These are phyloP conservation scores for Stigmatopora nigra DNA, from an alignment of 2,113 vertebrate genomes.

Conservation along the genomic window DNA sequence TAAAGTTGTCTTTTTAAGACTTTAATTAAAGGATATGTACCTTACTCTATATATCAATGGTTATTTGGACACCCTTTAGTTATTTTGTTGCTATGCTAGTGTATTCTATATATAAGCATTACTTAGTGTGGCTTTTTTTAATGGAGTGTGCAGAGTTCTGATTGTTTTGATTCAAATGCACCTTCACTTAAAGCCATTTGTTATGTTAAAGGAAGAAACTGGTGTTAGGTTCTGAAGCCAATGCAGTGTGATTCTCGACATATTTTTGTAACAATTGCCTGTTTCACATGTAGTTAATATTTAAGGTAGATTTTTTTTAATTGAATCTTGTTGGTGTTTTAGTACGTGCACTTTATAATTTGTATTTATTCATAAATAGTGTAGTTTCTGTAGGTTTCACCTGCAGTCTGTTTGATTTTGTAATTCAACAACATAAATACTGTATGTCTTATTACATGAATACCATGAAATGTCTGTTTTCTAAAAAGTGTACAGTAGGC, in stretches of 20 bases:
- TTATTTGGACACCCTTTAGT: background rate
- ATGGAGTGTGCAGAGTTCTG: constrained; percentile 1
- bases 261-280: background rate
- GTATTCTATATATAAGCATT: background rate
- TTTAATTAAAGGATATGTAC: too few relatives aligned
- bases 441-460: constrained; percentile 54
- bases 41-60: background rate
- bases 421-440: constrained; percentile 18
- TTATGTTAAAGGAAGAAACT: background rate
- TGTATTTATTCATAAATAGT: constrained; percentile 14
- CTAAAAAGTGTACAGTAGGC: constrained; percentile 18
- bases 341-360: constrained; percentile 64
- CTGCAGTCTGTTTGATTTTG: constrained; percentile 20
- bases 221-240: background rate
- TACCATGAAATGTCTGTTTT: constrained; percentile 13
- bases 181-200: background rate
- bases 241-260: background rate
- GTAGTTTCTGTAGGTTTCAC: constrained; percentile 24
- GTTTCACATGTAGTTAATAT: constrained; percentile 11
- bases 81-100: background rate
- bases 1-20: too few relatives aligned
- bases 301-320: background rate
- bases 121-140: constrained; percentile 8
- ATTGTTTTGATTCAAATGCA: background rate
- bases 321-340: constrained; percentile 24